Evolutionary conservation across 37 sponge, comb jelly and placozoan species (phyloP), one percentile per base, ranked within the genome.

Genomic region (Mnemiopsis leidyi): DNA sequence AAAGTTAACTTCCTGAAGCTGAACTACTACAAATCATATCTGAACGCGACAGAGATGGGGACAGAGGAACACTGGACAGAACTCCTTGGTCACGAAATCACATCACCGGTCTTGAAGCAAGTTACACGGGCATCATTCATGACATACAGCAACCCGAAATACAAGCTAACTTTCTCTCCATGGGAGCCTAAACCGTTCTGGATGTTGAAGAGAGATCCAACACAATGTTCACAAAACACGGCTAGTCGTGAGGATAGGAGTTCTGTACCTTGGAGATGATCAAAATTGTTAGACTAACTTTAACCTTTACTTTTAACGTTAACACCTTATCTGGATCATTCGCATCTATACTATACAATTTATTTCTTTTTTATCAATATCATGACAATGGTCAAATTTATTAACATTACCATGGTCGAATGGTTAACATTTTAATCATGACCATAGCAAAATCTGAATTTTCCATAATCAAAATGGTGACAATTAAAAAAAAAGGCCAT

Each of bases 161-260:
- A 85, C 48, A 85, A 85, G 26, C 90, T 85, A 0, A 85, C 90
- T 18, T 85, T 85, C 90, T 85, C 90, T 1, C 30, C 90, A 5
- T 85, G 90, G 90, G 90, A 85, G 36, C 90, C 90, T 85, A 85
- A 85, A 85, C 90, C 90, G 3, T 85, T 85, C 61, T 85, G 90
- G 90, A 85, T 85, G 90, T 33, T 85, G 39, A 38, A 37, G 30
- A 18, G 90, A 61, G 36, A 38, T 33, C 90, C 90, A 0, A 85
- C 90, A 13, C 73, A 71, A 30, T 77, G 79, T 32, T 5, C 61
- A 18, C 61, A 48, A 13, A 48, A 48, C 13, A 48, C 61, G 13
- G 5, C 61, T 13, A 18, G 61, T 48, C 61, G 61, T 48, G 61
- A 48, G 61, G 61, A 48, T 5, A 48, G 61, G 61, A 48, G 61